Evolutionary conservation across 2,888 invertebrate species (phyloP).

Genomic region (Pardosa pseudoannulata): DNA sequence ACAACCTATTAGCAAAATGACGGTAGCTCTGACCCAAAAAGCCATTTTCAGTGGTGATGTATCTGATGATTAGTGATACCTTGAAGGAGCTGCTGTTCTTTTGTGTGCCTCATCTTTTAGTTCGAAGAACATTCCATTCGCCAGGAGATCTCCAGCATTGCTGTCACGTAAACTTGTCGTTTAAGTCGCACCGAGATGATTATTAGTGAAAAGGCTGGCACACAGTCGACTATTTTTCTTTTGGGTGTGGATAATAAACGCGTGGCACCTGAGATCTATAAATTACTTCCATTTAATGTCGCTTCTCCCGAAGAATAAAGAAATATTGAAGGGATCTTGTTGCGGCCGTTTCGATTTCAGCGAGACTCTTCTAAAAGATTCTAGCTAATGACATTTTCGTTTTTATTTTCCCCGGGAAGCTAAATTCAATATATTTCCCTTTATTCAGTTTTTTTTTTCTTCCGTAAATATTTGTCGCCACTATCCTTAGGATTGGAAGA

Average conservation of each 20-base stretch:
- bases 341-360: background rate
- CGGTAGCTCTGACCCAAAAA: background rate
- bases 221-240: slow-evolving; percentile 22
- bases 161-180: slow-evolving; percentile 69
- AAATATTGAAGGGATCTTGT: slow-evolving; percentile 15
- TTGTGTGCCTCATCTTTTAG: background rate
- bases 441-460: too few species aligned
- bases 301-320: slow-evolving; percentile 31
- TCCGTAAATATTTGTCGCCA: too few species aligned
- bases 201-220: slow-evolving; percentile 38
- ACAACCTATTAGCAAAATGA: background rate
- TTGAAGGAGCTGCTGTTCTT: slow-evolving; percentile 9
- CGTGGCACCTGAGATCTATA: slow-evolving; percentile 54
- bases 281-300: slow-evolving; percentile 64
- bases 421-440: too few species aligned
- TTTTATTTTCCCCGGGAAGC: too few species aligned
- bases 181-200: slow-evolving; percentile 46
- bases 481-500: too few species aligned
- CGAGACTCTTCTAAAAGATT: too few species aligned
- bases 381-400: background rate
- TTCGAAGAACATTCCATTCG: slow-evolving; percentile 24
- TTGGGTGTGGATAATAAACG: slow-evolving; percentile 43
- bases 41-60: background rate
- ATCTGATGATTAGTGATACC: slow-evolving; percentile 18
- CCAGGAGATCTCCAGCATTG: slow-evolving; percentile 40